These are phyloP conservation scores for Sorex araneus DNA, from an alignment of 2,113 vertebrate species.

Conservation along the genomic window DNA sequence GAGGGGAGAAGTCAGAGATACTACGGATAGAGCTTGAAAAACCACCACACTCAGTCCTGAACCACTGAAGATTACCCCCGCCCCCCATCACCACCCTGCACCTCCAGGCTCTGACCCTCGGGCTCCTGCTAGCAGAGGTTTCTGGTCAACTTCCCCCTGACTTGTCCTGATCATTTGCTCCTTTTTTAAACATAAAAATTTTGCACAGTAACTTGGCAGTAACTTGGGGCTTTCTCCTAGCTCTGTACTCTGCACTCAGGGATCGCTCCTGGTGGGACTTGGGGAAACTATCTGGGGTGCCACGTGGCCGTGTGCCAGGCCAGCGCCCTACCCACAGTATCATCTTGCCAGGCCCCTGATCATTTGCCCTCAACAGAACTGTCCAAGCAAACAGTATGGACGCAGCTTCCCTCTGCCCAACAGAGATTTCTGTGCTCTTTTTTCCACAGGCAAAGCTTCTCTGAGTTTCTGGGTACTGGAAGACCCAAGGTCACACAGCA, in stretches of 20 bases:
- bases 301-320: no score
- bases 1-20: constrained; percentile 31
- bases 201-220: no score
- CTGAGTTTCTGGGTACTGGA: neutral
- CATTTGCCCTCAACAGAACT: neutral
- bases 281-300: no score
- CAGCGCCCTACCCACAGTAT: no score
- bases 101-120: neutral
- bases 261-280: no score
- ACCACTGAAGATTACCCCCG: neutral
- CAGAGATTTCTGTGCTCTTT: neutral
- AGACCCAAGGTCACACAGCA: neutral
- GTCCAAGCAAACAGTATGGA: neutral
- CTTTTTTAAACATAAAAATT: no score
- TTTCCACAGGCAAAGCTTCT: neutral
- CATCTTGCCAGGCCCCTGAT: no score
- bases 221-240: no score
- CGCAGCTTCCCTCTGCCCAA: neutral
- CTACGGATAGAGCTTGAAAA: rapidly evolving
- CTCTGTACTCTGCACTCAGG: no score
- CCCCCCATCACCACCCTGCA: neutral
- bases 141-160: neutral
- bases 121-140: neutral
- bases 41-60: neutral
- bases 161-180: neutral